Conservation (phyloP, 2,113 vertebrate genomes). For the Ctenomys sociabilis region DNA sequence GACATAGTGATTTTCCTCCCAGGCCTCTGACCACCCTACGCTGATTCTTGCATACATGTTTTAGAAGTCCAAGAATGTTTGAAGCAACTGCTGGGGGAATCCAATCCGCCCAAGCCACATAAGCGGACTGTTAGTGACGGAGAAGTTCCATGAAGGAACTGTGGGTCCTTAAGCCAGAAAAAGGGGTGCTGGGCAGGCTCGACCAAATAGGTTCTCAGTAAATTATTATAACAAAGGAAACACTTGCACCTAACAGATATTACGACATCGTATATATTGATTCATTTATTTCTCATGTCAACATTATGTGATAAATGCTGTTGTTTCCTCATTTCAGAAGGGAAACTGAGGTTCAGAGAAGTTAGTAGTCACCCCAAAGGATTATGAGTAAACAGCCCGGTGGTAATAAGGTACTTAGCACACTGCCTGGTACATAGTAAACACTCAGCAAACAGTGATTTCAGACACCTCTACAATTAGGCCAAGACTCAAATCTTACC, state of each 20-base stretch:
- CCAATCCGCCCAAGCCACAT: background rate
- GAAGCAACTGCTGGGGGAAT: background rate
- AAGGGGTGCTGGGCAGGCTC: background rate
- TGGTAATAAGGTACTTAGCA: too few species aligned
- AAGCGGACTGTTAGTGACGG: background rate
- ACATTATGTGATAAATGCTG: background rate
- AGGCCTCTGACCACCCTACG: rapidly evolving
- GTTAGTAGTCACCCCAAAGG: background rate
- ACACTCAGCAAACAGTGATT: background rate
- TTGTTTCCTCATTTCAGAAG: background rate
- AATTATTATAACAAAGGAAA: background rate
- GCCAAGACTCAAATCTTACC: background rate
- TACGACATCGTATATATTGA: background rate
- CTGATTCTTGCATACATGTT: rapidly evolving
- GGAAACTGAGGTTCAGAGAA: background rate
- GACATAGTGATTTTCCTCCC: background rate
- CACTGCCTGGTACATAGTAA: background rate
- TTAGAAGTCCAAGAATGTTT: too few species aligned
- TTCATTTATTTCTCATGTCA: background rate
- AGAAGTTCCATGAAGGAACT: background rate
- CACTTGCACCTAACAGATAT: background rate
- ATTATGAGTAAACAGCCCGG: background rate
- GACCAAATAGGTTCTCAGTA: background rate
- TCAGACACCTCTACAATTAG: background rate
- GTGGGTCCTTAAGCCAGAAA: background rate